phyloP scores from a whole-genome alignment of 1,140 invertebrate genomes.

The Drosophila takahashii region DNA sequence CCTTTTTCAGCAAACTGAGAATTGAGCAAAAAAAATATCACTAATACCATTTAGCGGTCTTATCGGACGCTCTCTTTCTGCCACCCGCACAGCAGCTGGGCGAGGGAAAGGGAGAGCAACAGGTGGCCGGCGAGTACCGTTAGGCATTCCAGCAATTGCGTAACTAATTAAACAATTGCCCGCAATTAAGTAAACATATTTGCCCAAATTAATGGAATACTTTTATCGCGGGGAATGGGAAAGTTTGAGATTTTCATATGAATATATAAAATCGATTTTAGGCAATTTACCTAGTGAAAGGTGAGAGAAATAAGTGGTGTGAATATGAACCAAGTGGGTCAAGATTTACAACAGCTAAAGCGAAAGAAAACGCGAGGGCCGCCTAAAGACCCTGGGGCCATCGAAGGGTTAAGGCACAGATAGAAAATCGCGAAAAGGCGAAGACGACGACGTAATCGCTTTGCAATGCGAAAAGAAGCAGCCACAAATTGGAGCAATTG shows the following conservation, averaged over 20 bases:
- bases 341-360: constrained; percentile 40
- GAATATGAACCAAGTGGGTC: constrained; percentile 52
- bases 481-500: constrained; percentile 62
- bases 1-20: constrained; percentile 35
- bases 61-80: constrained; percentile 42
- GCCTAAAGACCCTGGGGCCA: constrained; percentile 29
- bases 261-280: constrained; percentile 1
- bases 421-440: constrained; percentile 53
- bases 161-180: constrained; percentile 80
- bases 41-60: constrained; percentile 29
- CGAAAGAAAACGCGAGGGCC: constrained; percentile 16
- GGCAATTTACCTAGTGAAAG: constrained; percentile 5
- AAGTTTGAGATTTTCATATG: background rate
- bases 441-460: constrained; percentile 74
- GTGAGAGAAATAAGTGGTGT: constrained; percentile 11
- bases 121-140: constrained; percentile 67
- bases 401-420: constrained; percentile 64
- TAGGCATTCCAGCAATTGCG: constrained; percentile 64
- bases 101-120: constrained; percentile 40
- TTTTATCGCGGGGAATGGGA: constrained; percentile 9
- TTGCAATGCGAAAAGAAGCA: constrained; percentile 56
- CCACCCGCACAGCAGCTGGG: constrained; percentile 16
- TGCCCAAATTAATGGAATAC: constrained; percentile 61
- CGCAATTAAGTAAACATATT: constrained; percentile 66
- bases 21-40: background rate